Conservation (phyloP, 2,888 invertebrate species). For the Lordiphosa andalusiaca region DNA sequence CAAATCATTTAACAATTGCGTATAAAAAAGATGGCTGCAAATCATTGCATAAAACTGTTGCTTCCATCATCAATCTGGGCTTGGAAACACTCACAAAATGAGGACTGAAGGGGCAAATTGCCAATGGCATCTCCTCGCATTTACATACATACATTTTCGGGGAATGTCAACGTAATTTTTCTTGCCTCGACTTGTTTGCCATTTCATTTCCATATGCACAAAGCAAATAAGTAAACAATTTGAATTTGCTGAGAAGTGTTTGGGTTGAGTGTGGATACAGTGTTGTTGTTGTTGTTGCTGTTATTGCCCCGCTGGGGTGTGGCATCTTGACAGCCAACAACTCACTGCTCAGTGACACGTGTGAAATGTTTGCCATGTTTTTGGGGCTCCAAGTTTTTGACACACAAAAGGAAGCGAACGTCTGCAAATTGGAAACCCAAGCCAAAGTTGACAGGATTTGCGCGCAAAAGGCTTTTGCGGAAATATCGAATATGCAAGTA, state of each 20-base stretch:
- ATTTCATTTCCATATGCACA: constrained; percentile 72
- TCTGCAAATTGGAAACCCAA: constrained; percentile 58
- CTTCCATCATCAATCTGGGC: neutral
- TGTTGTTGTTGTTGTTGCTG: constrained; percentile 25
- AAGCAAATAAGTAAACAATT: constrained; percentile 68
- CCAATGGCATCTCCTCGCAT: constrained; percentile 15
- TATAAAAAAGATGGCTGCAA: constrained; percentile 8
- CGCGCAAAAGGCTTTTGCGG: constrained; percentile 55
- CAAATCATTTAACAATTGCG: neutral
- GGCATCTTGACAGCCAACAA: constrained; percentile 50
- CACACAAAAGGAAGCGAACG: constrained; percentile 51
- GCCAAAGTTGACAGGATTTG: constrained; percentile 62
- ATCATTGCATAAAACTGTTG: constrained; percentile 35
- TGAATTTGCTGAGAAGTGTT: constrained; percentile 37
- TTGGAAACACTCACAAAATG: neutral
- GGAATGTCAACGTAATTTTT: constrained; percentile 68
- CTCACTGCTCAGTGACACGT: constrained; percentile 64
- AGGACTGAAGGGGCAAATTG: constrained; percentile 24
- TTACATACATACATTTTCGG: constrained; percentile 29
- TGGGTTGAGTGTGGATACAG: constrained; percentile 18
- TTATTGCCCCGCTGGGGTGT: constrained; percentile 11
- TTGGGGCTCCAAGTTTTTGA: constrained; percentile 43
- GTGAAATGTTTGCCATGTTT: constrained; percentile 63
- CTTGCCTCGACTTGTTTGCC: constrained; percentile 60
- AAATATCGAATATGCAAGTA: constrained; percentile 27